Conservation (phyloP, 2,888 invertebrate genomes). For the Chymomyza amoena region DNA sequence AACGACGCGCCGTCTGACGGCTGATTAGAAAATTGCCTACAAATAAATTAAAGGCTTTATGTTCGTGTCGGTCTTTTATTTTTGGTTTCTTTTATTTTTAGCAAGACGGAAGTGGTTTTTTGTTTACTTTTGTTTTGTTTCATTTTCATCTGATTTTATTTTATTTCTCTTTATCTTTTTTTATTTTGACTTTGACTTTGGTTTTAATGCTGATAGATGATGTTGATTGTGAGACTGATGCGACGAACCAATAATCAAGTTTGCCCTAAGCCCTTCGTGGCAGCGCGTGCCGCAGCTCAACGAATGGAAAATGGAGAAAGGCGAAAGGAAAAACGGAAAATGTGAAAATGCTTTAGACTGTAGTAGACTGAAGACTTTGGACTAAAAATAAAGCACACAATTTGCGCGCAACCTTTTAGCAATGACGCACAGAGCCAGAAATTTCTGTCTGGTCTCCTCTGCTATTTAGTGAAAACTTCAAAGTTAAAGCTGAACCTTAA, state of each 20-base stretch:
- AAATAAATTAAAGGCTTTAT: conserved; percentile 63
- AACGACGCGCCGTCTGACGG: neutral
- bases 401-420: conserved; percentile 52
- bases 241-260: conserved; percentile 70
- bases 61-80: conserved; percentile 13
- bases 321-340: conserved; percentile 12
- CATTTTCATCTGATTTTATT: conserved; percentile 14
- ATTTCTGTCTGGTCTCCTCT: neutral
- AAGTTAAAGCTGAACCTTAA: conserved; percentile 36
- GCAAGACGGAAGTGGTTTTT: conserved; percentile 8
- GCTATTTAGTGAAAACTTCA: conserved; percentile 27
- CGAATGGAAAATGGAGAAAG: conserved; percentile 25
- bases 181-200: conserved; percentile 34
- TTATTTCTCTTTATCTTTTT: conserved; percentile 2
- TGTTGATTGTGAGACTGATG: conserved; percentile 69
- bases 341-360: conserved; percentile 29
- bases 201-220: conserved; percentile 65
- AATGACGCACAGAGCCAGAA: conserved; percentile 30
- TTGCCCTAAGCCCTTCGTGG: conserved; percentile 23
- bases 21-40: conserved; percentile 64
- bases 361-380: neutral
- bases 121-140: conserved; percentile 31
- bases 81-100: conserved; percentile 14
- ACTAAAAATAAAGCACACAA: conserved; percentile 16
- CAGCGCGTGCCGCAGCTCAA: conserved; percentile 60